These are phyloP conservation scores for Gastracanthus pulcherrimus DNA, from an alignment of 2,888 invertebrate genomes.

Conservation along the genomic window DNA sequence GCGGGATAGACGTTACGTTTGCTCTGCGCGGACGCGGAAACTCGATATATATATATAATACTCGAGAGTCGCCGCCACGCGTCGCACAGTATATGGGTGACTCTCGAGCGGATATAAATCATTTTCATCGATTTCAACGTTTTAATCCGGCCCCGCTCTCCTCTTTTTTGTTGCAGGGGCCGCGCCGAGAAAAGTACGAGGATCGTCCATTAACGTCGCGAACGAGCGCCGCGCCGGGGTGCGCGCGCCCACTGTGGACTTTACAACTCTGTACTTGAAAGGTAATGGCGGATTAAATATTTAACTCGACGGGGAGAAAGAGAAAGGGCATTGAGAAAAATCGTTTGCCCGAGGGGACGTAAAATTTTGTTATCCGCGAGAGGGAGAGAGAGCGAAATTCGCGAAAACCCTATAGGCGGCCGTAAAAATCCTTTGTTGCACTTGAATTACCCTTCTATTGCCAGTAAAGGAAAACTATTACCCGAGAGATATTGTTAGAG, in stretches of 20 bases:
- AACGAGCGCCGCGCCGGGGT: neutral
- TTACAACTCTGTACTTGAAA: conserved; percentile 34
- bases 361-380: conserved; percentile 23
- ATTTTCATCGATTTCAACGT: conserved; percentile 29
- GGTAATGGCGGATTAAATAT: conserved; percentile 41
- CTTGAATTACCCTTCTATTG: neutral
- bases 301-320: neutral
- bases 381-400: neutral
- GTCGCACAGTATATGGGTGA: too few species aligned
- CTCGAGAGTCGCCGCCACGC: too few species aligned
- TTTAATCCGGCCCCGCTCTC: conserved; percentile 8
- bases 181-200: neutral
- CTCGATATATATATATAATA: neutral
- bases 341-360: conserved; percentile 7
- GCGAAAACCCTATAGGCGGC: neutral
- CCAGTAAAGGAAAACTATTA: neutral
- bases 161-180: conserved; percentile 18
- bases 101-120: neutral
- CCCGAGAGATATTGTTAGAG: neutral
- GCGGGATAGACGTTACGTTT: neutral
- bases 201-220: conserved; percentile 41
- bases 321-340: conserved; percentile 16
- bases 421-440: conserved; percentile 9
- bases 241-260: conserved; percentile 24
- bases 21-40: neutral